Base-by-base conservation (phyloP, 1,140 invertebrate species). In the Drosophila subobscura region DNA sequence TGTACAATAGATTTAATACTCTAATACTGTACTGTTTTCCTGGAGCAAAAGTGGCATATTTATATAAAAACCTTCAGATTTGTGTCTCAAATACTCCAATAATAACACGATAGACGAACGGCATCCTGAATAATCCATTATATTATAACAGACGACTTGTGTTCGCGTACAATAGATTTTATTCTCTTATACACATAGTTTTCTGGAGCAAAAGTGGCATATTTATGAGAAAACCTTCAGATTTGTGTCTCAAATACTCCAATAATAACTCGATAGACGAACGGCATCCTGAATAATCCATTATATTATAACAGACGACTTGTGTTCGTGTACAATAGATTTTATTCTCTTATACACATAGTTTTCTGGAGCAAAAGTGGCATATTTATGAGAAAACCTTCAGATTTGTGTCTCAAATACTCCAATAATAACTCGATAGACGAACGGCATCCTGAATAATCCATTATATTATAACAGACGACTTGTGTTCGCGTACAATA, bases 21-120 rank as follows among this genome's bases (percentile, higher is more conserved):
- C 47, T 52, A 42, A 47, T 58, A 65, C 16, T 0, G 4, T 2
- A 40, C 7, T 5, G 16, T 16, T 23, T n/a, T 41, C 1, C 5
- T 22, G 77, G 80, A 80, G 75, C 29, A 42, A 68, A 80, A 84
- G 75, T 80, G 77, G 67, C 74, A 77, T 76, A 72, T 59, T 71
- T 42, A 25, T 12, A 33, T 7, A 6, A 29, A 27, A 60, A 4
- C 16, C 12, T 37, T 45, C 29, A 23, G 25, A 56, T 47, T 29
- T 56, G 52, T 77, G 72, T 79, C 79, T 79, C 76, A 83, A 71
- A 76, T 61, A 44, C 79, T 79, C 73, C 79, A 7, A 83, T 41
- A 77, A 5, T 5, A 67, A 66, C 16, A 8, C 0, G 0, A 52
- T 27, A 50, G 46, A 40, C 29, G 51, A 70, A 77, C 65, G 65